These are phyloP conservation scores for Gymnorhina tibicen DNA, from an alignment of 2,113 vertebrate genomes.

Conservation along the genomic window DNA sequence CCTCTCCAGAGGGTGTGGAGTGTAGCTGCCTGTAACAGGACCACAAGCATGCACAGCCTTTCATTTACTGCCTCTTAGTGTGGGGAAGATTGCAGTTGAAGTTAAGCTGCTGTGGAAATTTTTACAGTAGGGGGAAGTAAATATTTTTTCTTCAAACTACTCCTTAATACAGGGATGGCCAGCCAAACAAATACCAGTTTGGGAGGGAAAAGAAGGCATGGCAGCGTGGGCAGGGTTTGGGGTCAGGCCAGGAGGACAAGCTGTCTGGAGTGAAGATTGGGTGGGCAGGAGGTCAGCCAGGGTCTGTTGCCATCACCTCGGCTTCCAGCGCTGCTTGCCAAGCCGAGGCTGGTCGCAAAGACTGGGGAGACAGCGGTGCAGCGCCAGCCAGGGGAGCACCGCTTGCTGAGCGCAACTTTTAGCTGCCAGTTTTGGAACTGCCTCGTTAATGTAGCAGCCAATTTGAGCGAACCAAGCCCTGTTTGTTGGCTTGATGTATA, in stretches of 20 bases:
- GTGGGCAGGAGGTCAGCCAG: not conserved
- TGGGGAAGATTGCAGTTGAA: not conserved
- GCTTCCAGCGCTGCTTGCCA: not conserved
- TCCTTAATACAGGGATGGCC: not conserved
- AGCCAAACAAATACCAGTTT: not conserved
- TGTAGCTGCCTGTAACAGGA: not conserved
- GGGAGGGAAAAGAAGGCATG: not conserved
- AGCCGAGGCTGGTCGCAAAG: not conserved
- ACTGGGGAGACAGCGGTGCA: fast-evolving
- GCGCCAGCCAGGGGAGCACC: not conserved
- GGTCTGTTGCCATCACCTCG: not conserved
- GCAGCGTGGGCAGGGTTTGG: not conserved
- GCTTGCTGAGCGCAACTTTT: not conserved
- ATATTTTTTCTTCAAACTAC: not conserved
- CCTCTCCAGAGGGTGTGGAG: not conserved
- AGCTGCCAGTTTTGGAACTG: not conserved
- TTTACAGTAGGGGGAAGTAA: not conserved
- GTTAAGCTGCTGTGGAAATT: not conserved
- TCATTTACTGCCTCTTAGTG: not conserved
- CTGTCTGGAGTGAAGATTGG: not conserved
- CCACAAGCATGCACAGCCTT: not conserved
- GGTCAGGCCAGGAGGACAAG: not conserved
- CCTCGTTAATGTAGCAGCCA: not conserved
- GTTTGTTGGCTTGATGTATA: not conserved
- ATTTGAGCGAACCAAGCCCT: not conserved